phyloP scores from a whole-genome alignment of 1,140 invertebrate genomes.

The Trichonephila clavata region DNA sequence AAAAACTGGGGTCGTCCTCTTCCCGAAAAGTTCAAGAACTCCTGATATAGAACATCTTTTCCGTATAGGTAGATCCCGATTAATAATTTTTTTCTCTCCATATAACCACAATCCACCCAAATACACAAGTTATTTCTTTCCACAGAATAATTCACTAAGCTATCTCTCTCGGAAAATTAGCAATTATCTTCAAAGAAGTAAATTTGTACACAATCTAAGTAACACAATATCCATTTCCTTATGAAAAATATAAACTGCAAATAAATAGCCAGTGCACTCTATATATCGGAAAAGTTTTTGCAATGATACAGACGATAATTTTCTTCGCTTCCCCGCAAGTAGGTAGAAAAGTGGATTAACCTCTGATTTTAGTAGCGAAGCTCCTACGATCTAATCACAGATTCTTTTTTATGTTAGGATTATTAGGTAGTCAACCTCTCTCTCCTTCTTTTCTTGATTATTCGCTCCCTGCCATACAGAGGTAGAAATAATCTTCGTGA shows the following conservation, averaged over 20 bases:
- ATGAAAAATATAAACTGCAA: constrained; percentile 16
- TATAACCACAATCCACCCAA: no score
- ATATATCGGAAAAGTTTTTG: constrained; percentile 13
- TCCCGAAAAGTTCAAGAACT: no score
- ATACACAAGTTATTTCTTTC: no score
- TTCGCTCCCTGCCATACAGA: not conserved
- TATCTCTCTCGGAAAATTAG: not conserved
- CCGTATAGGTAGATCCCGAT: no score
- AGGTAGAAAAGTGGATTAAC: constrained; percentile 47
- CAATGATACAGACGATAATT: not conserved
- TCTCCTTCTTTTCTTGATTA: not conserved
- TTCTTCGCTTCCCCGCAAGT: not conserved
- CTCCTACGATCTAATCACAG: constrained; percentile 18
- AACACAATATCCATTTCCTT: not conserved
- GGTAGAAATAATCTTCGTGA: not conserved
- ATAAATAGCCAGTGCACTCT: not conserved
- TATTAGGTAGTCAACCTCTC: not conserved
- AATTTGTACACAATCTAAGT: not conserved
- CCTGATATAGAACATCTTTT: no score
- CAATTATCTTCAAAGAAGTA: not conserved
- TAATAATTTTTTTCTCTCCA: no score
- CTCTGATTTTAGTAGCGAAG: constrained; percentile 2
- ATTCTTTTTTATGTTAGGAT: not conserved
- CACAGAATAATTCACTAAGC: no score
- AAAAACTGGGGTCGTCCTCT: no score